Evolutionary conservation across 1,140 invertebrate species (phyloP), one percentile per base, ranked within the genome.

Genomic region (Drosophila kepulauana): DNA sequence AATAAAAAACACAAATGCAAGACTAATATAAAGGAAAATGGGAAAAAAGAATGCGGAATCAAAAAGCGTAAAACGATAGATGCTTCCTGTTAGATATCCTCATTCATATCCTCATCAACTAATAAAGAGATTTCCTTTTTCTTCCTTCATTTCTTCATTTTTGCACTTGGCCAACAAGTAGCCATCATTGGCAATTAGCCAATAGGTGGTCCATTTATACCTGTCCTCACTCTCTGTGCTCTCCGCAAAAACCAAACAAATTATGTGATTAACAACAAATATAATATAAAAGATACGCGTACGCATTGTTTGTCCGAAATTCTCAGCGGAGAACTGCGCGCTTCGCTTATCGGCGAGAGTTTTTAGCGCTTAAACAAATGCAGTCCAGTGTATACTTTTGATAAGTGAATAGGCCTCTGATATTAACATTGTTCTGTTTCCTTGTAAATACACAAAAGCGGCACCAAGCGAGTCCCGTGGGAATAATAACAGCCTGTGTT

Each of bases 51-150:
- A 63, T 70, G 30, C 28, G 38, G 10, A n/a, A 57, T 57, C 10
- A 3, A 57, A 41, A 57, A 54, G 6, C 30, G 49, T 65, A 72
- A 48, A 72, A 51, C 52, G 69, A 52, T 45, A 33, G 46, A 38
- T 72, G 85, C 70, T 89, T 89, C 85, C 84, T 87, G 81, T 59
- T 64, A 71, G 57, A 79, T 38, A 38, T 82, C 64, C 74, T 10
- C 30, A 35, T 57, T 57, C 54, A 38, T 38, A 43, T 67, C 3
- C 57, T 57, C 38, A 57, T 77, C 33, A 48, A 68, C 66, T 81
- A 84, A 88, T 88, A 84, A 89, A 84, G 85, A 84, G 84, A 88
- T 88, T 82, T 88, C 59, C 73, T 58, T 76, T 38, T 38, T 10
- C 6, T 10, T 38, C 59, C 69, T 58, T 76, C 3, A 10, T 10